phyloP scores from a whole-genome alignment of 2,113 vertebrate genomes.

The Pimephales promelas region DNA sequence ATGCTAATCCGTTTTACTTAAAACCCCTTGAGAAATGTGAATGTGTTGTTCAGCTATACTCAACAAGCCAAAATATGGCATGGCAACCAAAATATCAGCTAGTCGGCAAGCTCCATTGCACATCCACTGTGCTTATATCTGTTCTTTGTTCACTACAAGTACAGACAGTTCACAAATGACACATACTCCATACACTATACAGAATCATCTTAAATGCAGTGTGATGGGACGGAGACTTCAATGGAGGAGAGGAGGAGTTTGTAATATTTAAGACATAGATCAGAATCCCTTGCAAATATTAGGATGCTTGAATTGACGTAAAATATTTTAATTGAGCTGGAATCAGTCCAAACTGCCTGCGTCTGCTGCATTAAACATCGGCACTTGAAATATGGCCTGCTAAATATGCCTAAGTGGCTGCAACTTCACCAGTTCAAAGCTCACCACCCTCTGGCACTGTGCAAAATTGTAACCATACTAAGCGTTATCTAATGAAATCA shows the following conservation, averaged over 20 bases:
- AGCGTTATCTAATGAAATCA: constrained; percentile 50
- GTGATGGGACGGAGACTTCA: neutral
- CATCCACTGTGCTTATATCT: neutral
- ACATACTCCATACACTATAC: neutral
- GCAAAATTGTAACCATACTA: constrained; percentile 29
- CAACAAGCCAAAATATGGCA: constrained; percentile 27
- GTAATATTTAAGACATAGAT: constrained; percentile 36
- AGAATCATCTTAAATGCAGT: constrained; percentile 26
- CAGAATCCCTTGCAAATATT: constrained; percentile 52
- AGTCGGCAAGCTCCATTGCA: constrained; percentile 35
- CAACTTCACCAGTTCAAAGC: constrained; percentile 14
- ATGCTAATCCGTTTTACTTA: constrained; percentile 12
- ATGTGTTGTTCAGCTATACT: constrained; percentile 25
- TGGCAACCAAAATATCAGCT: constrained; percentile 43
- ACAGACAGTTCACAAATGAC: neutral
- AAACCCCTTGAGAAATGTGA: constrained; percentile 38
- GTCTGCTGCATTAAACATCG: constrained; percentile 40
- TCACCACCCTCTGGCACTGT: constrained; percentile 27
- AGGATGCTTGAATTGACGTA: constrained; percentile 48
- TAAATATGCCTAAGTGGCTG: constrained; percentile 48
- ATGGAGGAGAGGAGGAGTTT: neutral
- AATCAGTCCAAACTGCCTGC: constrained; percentile 39
- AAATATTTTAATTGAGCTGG: constrained; percentile 61
- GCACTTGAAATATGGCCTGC: constrained; percentile 43
- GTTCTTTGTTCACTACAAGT: constrained; percentile 39